Percentiles rank a stretch among this genome's conserved stretches.
Conservation (phyloP, 2,113 vertebrate species). For the Sturnira hondurensis region DNA sequence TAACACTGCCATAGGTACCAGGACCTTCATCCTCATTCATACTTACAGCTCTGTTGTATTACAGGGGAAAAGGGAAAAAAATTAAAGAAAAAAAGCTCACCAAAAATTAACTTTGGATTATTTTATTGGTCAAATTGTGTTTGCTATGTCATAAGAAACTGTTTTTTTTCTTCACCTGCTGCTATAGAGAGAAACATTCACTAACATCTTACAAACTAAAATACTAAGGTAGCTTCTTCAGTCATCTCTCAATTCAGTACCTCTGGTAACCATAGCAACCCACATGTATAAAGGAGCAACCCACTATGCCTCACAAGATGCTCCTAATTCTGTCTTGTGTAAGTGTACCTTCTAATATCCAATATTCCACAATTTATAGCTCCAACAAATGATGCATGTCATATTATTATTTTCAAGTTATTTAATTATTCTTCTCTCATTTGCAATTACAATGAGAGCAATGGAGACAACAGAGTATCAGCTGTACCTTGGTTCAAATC, state of each 20-base stretch:
- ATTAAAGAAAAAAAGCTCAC: neutral
- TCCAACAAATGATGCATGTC: neutral
- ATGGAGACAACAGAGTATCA: neutral
- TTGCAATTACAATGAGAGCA: neutral
- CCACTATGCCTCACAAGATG: too few relatives aligned
- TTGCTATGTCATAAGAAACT: neutral
- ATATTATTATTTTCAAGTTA: neutral
- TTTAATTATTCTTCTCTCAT: neutral
- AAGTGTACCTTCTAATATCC: neutral
- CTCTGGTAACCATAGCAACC: slow-evolving; percentile 4
- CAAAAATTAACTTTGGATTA: neutral
- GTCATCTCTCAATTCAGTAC: neutral
- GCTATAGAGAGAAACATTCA: neutral
- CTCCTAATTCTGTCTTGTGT: neutral
- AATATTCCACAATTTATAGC: neutral
- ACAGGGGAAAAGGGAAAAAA: neutral
- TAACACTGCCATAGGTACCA: neutral
- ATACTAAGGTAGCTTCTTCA: neutral
- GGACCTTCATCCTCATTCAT: neutral
- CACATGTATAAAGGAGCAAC: neutral
- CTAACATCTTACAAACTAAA: neutral
- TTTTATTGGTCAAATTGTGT: neutral
- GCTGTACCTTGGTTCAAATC: neutral
- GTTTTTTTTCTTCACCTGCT: neutral
- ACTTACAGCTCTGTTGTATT: neutral